Percentiles rank a stretch among this genome's conserved stretches.
These are phyloP conservation scores for Capreolus pygargus DNA, from an alignment of 2,113 vertebrate species.

Conservation along the genomic window DNA sequence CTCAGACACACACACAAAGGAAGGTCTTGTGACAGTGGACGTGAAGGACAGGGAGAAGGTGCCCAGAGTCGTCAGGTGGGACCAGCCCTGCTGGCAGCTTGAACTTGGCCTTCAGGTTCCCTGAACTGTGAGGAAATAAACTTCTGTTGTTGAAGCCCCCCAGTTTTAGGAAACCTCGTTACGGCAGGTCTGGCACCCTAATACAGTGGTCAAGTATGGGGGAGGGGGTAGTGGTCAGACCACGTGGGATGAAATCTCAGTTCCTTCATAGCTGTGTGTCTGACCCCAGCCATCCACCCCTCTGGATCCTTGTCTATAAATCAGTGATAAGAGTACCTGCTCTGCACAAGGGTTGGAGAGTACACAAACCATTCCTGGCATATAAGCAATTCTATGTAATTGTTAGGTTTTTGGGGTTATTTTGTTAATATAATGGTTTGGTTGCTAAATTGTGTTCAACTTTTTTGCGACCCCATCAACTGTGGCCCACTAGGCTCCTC, in stretches of 20 bases:
- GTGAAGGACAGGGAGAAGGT: neutral
- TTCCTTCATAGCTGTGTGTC: neutral
- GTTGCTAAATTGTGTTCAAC: neutral
- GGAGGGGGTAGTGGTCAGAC: neutral
- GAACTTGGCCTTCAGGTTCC: neutral
- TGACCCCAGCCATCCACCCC: neutral
- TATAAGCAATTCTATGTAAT: neutral
- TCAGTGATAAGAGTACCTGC: neutral
- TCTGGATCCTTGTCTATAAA: neutral
- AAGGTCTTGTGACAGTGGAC: neutral
- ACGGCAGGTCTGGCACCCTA: no score
- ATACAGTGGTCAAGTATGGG: fast-evolving
- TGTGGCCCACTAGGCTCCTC: neutral
- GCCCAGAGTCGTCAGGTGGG: neutral
- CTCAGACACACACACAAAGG: neutral
- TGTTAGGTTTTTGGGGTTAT: neutral
- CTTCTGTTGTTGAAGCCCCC: no score
- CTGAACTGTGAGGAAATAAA: neutral
- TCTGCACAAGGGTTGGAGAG: neutral
- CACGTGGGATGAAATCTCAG: no score
- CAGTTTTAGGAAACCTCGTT: neutral
- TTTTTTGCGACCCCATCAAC: neutral
- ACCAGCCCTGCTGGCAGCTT: neutral
- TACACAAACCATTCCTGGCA: no score
- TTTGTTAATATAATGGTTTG: neutral